Evolutionary conservation across 2,888 invertebrate genomes (phyloP), one percentile per base, ranked within the genome.

Genomic region (Acrobasis suavella): DNA sequence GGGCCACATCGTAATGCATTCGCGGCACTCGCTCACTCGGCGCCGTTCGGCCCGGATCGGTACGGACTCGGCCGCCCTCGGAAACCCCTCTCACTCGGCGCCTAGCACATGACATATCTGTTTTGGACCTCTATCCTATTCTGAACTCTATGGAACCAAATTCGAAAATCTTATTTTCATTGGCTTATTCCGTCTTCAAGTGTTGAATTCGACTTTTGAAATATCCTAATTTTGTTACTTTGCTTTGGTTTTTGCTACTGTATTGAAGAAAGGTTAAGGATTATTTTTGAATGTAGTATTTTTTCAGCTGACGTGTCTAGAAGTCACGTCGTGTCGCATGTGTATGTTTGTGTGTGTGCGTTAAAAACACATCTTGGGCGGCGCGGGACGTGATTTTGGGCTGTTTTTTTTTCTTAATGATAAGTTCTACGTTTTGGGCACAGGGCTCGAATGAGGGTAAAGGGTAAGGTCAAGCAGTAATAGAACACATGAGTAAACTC

Each of bases 21-120:
- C 90, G 82, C 82, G 82, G 82, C 83, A 75, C 83, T 88, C 87
- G 87, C 85, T 82, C 81, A 84, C 86, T 92, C 91, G 91, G 90
- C 89, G 87, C 85, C 88, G 74, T 79, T 91, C 91, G 91, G 91
- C 82, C 89, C 86, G 82, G 91, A 91, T 91, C 91, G 91, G 91
- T 91, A 91, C 83, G 77, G 82, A 85, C 81, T 91, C 91, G 91
- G 88, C 76, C 69, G 65, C 67, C 67, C 78, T 89, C 91, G 91
- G 88, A 80, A 86, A 88, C 87, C 89, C 87, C 86, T 87, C 86
- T 88, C 87, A 88, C 86, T 86, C 87, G 84, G 84, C 42, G 86
- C 82, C 85, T 76, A 73, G 82, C 81, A 81, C 87, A 83, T 87
- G 86, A 87, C 87, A 84, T 86, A 87, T 86, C 86, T 82, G 75